Evolutionary conservation across 64 coral and sea anemone genomes (phyloP), one percentile per base, ranked within the genome.

Genomic region (Hydrozoanthus tunicans): DNA sequence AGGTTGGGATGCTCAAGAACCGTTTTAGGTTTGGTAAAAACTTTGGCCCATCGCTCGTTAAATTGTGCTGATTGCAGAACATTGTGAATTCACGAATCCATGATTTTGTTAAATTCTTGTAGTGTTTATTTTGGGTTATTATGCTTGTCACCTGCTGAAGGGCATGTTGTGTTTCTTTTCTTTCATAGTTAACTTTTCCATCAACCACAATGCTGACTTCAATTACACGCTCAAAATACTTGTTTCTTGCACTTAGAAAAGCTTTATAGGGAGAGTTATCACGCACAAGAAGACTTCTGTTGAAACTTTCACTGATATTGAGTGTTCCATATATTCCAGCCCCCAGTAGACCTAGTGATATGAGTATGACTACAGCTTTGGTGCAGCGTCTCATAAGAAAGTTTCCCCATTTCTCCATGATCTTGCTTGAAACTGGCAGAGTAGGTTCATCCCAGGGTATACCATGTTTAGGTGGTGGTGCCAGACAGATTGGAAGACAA

Each of bases 301-400:
- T 83, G 62, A 98, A 98, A 58, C 58, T 78, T 80, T 98, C 90
- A 84, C 80, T 70, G 7, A 94, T n/a, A 52, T 92, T 71, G n/a
- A 91, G 25, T 60, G 95, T 90, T 32, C 92, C 95, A 26, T 92
- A 98, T 8, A 98, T 94, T 7, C 95, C 93, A 58, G 79, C 85
- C 43, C 65, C 92, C 6, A 98, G 53, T 17, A 92, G 8, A 20
- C 83, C n/a, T 58, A 98, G 11, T 5, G 95, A 94, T 7, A 94
- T 7, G 13, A 98, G 5, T 23, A 94, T 14, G 9, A 98, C 90
- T 7, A 78, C n/a, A 11, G 73, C 11, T 63, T 94, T 94, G 11
- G 58, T 76, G 7, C 17, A 14, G 0, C 90, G 55, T 6, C 61
- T 71, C 93, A 94, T 92, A 6, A 98, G 83, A 15, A 94, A 90